Percentiles rank a stretch among this genome's conserved stretches.
Conservation (phyloP, 2,113 vertebrate genomes). For the Emydocephalus ijimae region DNA sequence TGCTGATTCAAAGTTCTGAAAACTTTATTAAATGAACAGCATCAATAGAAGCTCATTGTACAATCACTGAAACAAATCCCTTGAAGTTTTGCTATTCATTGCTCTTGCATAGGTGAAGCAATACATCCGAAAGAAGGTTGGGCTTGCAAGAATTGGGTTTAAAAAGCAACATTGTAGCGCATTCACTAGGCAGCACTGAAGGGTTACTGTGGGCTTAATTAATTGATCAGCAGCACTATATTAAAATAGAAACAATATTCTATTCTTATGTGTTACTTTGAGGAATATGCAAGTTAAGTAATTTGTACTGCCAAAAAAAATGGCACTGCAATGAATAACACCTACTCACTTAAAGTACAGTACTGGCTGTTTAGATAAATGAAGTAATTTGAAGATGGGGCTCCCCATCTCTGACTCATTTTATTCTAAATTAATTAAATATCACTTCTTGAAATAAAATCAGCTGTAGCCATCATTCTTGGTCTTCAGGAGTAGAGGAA, state of each 20-base stretch:
- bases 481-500: neutral
- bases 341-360: neutral
- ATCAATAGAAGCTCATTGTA: slow-evolving; percentile 20
- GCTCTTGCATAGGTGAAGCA: neutral
- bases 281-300: neutral
- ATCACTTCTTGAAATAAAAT: neutral
- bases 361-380: neutral
- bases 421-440: neutral
- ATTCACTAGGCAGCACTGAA: neutral
- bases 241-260: neutral
- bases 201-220: neutral
- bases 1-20: slow-evolving; percentile 44
- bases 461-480: neutral
- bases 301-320: neutral
- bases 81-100: slow-evolving; percentile 38
- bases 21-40: slow-evolving; percentile 53
- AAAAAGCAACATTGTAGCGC: neutral
- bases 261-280: neutral
- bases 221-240: neutral
- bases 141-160: neutral
- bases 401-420: neutral
- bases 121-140: neutral
- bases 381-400: neutral
- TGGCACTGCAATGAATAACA: neutral
- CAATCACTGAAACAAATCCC: slow-evolving; percentile 22